Base-by-base conservation (phyloP, 2,113 vertebrate species). In the Cnemophilus loriae region DNA sequence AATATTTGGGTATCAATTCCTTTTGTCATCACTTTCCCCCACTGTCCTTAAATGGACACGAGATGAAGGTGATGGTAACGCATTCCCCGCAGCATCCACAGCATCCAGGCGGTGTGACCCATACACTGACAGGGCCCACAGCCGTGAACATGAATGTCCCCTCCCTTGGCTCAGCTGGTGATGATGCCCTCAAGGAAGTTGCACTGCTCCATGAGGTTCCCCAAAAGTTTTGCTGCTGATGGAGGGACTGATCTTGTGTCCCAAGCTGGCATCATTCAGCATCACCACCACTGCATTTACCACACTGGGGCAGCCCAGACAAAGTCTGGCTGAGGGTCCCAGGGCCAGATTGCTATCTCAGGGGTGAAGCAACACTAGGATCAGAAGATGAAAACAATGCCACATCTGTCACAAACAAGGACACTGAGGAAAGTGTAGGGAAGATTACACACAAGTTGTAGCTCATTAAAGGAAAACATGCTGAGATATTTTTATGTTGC, bases 401-500 rank as follows among this genome's bases (percentile, higher is more conserved):
- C 10, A 16, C 12, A 28, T 21, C 26, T 37, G 30, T 22, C 3
- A 12, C 30, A 56, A 78, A 55, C 4, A 21, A 57, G 63, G 33
- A 80, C 30, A 10, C 18, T 0, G 3, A 77, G 75, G 75, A 39
- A 89, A 47, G 10, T 5, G 26, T 37, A 26, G 37, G 86, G 80
- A 87, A 93, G 42, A 33, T 92, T 84, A 27, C 21, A 64, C 13
- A 23, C 30, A 69, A 84, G 60, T 42, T 53, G 64, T 90, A 94
- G 80, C 65, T 83, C 41, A 39, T 75, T 64, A 80, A 87, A 80
- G 64, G 63, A 90, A 84, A 94, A 80, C 71, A 93, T 27, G 64
- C 44, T 3, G 28, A 88, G 71, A 49, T 89, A 74, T 88, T 90
- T 93, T 95, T 91, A 63, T 92, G 56, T 67, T 86, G 64, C 18